Conservation (phyloP, 2,797 vertebrate species). For the Melanotaenia pygmaea region DNA sequence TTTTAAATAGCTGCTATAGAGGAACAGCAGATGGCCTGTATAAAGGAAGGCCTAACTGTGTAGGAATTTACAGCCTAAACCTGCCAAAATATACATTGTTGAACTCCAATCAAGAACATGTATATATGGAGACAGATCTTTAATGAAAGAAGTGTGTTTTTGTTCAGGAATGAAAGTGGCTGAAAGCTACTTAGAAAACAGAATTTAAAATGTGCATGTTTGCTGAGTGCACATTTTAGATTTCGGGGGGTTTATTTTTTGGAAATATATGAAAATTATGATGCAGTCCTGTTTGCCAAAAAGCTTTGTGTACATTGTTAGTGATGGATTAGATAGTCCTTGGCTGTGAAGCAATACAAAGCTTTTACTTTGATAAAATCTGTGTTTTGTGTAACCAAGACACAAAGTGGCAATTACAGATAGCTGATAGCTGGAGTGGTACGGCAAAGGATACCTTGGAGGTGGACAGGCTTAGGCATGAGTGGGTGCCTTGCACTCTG, state of each 20-base stretch:
- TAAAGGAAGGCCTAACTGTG: conserved; percentile 17
- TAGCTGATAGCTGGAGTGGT: conserved; percentile 1
- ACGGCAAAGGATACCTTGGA: not conserved
- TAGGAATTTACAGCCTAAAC: conserved; percentile 6
- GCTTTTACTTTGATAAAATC: conserved; percentile 8
- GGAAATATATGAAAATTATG: not conserved
- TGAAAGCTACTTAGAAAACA: conserved; percentile 5
- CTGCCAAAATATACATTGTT: not conserved
- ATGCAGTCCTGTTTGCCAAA: not conserved
- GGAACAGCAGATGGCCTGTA: conserved; percentile 34
- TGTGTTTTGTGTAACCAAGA: not conserved
- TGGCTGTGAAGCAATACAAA: conserved; percentile 12
- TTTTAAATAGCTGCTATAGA: conserved; percentile 22
- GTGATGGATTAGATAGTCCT: conserved; percentile 12
- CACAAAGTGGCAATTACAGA: conserved; percentile 20
- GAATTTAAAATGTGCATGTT: conserved; percentile 1
- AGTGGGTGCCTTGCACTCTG: not conserved
- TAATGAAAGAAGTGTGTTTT: conserved; percentile 2
- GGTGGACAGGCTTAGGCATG: not conserved
- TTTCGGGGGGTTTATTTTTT: not conserved
- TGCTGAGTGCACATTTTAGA: not conserved
- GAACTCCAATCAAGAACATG: conserved; percentile 2
- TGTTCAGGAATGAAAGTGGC: conserved; percentile 9
- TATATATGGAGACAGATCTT: not conserved
- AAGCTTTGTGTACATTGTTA: conserved; percentile 14